These are phyloP conservation scores for Mus caroli DNA, from an alignment of 2,797 vertebrate species.

Conservation along the genomic window DNA sequence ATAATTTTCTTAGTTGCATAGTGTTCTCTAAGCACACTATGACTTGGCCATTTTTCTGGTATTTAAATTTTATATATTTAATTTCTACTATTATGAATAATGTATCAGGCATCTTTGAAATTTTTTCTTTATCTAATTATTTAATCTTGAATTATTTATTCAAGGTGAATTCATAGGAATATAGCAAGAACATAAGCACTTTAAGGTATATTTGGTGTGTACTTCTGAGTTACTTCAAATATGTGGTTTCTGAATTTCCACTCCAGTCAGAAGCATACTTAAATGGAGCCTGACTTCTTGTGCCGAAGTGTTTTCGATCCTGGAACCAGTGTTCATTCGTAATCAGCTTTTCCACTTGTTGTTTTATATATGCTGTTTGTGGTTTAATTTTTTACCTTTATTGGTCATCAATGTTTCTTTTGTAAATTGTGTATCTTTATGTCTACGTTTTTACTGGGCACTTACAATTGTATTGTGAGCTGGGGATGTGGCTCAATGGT, in stretches of 20 bases:
- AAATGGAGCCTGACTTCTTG: neutral
- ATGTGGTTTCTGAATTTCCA: neutral
- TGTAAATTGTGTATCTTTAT: conserved; percentile 1
- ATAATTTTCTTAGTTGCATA: conserved; percentile 3
- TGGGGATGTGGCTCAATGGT: neutral
- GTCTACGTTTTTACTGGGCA: neutral
- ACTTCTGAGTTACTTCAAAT: neutral
- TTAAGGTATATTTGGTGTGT: neutral
- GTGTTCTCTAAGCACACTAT: neutral
- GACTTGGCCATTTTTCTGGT: conserved; percentile 36
- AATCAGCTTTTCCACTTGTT: neutral
- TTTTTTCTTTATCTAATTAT: conserved; percentile 20
- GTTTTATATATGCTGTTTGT: neutral
- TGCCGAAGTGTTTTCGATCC: neutral
- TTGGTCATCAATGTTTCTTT: conserved; percentile 36
- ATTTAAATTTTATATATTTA: conserved; percentile 45
- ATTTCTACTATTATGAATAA: conserved; percentile 36
- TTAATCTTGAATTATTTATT: conserved; percentile 33
- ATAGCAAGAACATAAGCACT: neutral
- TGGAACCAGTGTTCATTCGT: conserved; percentile 43
- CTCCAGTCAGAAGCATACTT: neutral
- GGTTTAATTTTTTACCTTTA: conserved; percentile 4
- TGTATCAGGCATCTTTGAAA: conserved; percentile 1
- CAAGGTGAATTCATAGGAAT: neutral
- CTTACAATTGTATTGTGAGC: neutral